Evolutionary conservation across 2,888 invertebrate genomes (phyloP).

Genomic region (Xestia xanthographa): DNA sequence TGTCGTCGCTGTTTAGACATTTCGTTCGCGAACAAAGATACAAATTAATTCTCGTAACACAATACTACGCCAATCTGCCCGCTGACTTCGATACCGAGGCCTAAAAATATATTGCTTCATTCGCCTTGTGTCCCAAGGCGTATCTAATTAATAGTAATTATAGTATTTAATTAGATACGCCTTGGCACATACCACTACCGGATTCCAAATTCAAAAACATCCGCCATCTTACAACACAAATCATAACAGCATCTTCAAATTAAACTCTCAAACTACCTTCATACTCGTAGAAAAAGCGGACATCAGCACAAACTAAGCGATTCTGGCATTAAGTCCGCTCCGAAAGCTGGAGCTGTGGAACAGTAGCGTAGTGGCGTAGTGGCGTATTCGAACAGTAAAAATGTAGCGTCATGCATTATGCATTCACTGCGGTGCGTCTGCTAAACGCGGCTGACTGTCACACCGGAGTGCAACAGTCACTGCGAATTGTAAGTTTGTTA

Average conservation of each 20-base stretch:
- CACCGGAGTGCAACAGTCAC: slow-evolving; percentile 53
- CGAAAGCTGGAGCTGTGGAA: slow-evolving; percentile 48
- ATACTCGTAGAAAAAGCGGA: slow-evolving; percentile 44
- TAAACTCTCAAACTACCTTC: slow-evolving; percentile 56
- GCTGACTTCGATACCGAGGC: too few relatives aligned
- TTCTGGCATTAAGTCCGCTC: slow-evolving; percentile 68
- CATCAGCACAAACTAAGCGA: slow-evolving; percentile 70
- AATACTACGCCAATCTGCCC: too few relatives aligned
- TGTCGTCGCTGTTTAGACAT: too few relatives aligned
- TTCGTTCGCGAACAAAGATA: too few relatives aligned
- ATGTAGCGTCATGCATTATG: slow-evolving; percentile 78
- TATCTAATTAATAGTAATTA: not conserved
- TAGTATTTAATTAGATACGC: too few relatives aligned
- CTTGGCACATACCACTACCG: not conserved
- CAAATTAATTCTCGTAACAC: too few relatives aligned
- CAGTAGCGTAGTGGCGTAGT: slow-evolving; percentile 44
- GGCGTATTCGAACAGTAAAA: slow-evolving; percentile 69
- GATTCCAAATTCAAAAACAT: slow-evolving; percentile 29
- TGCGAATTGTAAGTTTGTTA: not conserved
- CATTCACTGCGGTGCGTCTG: slow-evolving; percentile 70
- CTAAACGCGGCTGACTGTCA: slow-evolving; percentile 59
- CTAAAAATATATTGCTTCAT: too few relatives aligned
- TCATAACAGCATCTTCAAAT: slow-evolving; percentile 53
- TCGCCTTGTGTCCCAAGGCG: too few relatives aligned
- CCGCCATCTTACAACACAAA: slow-evolving; percentile 28